A percentile compares a stretch with the other conserved stretches of the same genome.
Evolutionary conservation across 2,797 vertebrate species (phyloP).

Genomic region (Erethizon dorsatum): DNA sequence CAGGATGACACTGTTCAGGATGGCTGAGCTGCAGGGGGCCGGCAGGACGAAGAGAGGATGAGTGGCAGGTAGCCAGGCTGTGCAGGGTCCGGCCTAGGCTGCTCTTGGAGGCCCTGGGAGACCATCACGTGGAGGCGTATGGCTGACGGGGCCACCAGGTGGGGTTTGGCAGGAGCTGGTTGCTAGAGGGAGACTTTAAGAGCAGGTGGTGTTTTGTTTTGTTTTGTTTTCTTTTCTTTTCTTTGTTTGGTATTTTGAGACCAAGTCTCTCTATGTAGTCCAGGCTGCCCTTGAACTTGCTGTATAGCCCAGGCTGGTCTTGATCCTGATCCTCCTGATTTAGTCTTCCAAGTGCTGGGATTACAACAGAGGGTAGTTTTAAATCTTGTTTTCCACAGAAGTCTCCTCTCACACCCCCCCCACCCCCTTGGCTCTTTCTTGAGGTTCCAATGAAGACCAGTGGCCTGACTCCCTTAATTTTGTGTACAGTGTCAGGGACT

Average conservation of each 20-base stretch:
- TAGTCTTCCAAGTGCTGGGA: neutral
- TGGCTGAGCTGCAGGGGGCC: neutral
- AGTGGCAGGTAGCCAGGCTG: neutral
- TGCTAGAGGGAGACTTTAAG: neutral
- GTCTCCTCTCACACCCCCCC: neutral
- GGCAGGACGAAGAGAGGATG: neutral
- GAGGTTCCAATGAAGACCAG: neutral
- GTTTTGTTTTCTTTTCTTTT: neutral
- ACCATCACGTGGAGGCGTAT: accelerated
- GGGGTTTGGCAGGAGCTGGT: neutral
- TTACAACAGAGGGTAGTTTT: neutral
- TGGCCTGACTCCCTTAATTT: neutral
- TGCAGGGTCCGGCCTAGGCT: neutral
- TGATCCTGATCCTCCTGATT: neutral
- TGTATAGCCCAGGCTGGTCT: neutral
- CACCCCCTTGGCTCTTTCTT: neutral
- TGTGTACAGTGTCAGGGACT: neutral
- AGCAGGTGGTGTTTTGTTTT: neutral
- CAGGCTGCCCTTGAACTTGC: neutral
- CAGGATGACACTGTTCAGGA: neutral
- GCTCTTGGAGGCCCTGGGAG: neutral
- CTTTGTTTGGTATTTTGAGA: neutral
- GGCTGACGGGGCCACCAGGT: neutral
- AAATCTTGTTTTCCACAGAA: neutral
- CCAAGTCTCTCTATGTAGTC: neutral